Evolutionary conservation across 2,113 vertebrate species (phyloP).

Genomic region (Uria lomvia): DNA sequence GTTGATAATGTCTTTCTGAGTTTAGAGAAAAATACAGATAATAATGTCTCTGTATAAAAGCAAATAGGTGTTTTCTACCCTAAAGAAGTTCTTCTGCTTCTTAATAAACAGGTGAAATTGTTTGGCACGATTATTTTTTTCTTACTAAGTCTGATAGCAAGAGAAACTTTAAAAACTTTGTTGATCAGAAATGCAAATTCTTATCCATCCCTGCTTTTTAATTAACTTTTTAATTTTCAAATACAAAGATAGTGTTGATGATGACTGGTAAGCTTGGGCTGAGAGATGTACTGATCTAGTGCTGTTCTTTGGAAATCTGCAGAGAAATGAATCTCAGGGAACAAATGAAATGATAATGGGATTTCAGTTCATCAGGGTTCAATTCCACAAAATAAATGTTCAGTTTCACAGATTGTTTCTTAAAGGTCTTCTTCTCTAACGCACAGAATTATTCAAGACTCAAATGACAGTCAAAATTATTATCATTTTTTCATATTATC

Average conservation of each 20-base stretch:
- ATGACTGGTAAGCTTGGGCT: constrained; percentile 66
- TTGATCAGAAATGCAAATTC: constrained; percentile 73
- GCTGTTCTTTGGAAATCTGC: constrained; percentile 67
- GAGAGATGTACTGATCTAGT: constrained; percentile 64
- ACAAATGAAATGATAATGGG: constrained; percentile 71
- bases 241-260: constrained; percentile 70
- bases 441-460: neutral
- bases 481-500: neutral
- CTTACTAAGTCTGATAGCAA: neutral
- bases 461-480: neutral
- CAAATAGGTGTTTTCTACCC: neutral
- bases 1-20: neutral
- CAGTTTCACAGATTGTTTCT: constrained; percentile 47
- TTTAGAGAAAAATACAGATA: neutral
- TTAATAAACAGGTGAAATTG: constrained; percentile 5
- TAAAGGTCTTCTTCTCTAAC: constrained; percentile 41
- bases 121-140: neutral
- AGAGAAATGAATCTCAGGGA: constrained; percentile 65
- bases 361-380: constrained; percentile 61
- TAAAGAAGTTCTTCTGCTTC: neutral
- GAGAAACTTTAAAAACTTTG: constrained; percentile 63
- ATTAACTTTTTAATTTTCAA: constrained; percentile 75
- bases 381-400: constrained; percentile 63
- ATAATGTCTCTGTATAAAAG: neutral
- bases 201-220: constrained; percentile 63